A percentile compares a stretch with the other conserved stretches of the same genome.
phyloP scores from a whole-genome alignment of 2,113 vertebrate genomes.

The Prionailurus bengalensis region DNA sequence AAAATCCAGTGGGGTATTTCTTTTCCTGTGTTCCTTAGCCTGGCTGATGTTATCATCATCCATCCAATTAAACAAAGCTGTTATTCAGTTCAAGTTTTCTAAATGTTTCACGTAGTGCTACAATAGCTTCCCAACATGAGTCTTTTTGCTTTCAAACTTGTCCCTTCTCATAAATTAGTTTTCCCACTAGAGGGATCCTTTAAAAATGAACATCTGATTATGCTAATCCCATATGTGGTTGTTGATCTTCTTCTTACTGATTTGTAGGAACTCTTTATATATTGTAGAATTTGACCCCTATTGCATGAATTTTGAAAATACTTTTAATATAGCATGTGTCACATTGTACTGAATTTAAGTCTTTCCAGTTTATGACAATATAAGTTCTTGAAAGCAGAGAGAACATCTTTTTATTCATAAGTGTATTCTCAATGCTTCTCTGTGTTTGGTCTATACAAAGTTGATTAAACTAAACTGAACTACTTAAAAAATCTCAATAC shows the following conservation, averaged over 20 bases:
- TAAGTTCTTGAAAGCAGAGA: background rate
- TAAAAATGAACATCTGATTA: background rate
- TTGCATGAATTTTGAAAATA: constrained; percentile 21
- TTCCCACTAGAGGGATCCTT: background rate
- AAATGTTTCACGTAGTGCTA: background rate
- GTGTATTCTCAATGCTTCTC: background rate
- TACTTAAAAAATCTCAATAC: background rate
- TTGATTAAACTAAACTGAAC: constrained; percentile 16
- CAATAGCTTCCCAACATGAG: background rate
- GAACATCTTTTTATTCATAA: background rate
- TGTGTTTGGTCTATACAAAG: background rate
- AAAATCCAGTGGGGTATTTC: background rate
- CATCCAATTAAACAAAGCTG: background rate
- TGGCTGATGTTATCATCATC: background rate
- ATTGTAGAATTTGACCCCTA: background rate
- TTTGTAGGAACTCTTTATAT: background rate
- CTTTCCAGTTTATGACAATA: background rate
- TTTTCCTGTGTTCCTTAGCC: background rate
- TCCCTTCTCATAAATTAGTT: background rate
- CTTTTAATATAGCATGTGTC: background rate
- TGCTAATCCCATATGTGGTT: background rate
- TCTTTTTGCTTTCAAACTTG: background rate
- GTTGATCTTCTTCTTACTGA: background rate
- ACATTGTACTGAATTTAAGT: constrained; percentile 1
- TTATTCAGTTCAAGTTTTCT: background rate